Conservation (phyloP, 2,888 invertebrate genomes). For the Hetaerina titia region DNA sequence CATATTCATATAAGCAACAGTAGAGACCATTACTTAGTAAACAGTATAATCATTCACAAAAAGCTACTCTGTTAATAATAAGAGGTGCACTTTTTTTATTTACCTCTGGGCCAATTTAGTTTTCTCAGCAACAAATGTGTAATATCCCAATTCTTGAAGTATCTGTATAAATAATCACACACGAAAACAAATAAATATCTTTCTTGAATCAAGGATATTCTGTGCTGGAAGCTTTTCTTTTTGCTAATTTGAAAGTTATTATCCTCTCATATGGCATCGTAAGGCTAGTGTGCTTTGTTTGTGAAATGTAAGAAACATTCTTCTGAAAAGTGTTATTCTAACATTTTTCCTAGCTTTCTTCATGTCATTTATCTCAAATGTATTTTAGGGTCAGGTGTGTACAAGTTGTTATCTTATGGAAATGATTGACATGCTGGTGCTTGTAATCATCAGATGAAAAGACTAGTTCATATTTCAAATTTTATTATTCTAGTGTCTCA, state of each 20-base stretch:
- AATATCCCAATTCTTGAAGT: constrained; percentile 7
- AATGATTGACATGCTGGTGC: too few relatives aligned
- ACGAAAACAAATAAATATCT: constrained; percentile 55
- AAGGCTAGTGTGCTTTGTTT: constrained; percentile 2
- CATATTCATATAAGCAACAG: not conserved
- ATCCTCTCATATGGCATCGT: not conserved
- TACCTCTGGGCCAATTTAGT: constrained; percentile 54
- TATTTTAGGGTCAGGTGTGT: too few relatives aligned
- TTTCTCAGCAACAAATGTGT: constrained; percentile 56
- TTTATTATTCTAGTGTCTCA: too few relatives aligned
- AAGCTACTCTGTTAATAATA: constrained; percentile 54
- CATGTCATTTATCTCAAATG: too few relatives aligned
- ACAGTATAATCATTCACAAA: constrained; percentile 50
- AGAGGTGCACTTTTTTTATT: constrained; percentile 57
- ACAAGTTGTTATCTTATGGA: too few relatives aligned
- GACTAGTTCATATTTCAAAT: too few relatives aligned
- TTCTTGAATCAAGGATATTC: constrained; percentile 60
- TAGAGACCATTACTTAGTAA: constrained; percentile 41
- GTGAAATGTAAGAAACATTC: not conserved
- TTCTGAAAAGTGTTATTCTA: not conserved
- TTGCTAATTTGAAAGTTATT: not conserved
- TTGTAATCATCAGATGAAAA: too few relatives aligned
- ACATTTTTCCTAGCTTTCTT: too few relatives aligned
- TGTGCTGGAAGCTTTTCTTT: not conserved
- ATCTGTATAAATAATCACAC: constrained; percentile 47